Conservation (phyloP, 2,113 vertebrate species). For the Lepisosteus osseus region DNA sequence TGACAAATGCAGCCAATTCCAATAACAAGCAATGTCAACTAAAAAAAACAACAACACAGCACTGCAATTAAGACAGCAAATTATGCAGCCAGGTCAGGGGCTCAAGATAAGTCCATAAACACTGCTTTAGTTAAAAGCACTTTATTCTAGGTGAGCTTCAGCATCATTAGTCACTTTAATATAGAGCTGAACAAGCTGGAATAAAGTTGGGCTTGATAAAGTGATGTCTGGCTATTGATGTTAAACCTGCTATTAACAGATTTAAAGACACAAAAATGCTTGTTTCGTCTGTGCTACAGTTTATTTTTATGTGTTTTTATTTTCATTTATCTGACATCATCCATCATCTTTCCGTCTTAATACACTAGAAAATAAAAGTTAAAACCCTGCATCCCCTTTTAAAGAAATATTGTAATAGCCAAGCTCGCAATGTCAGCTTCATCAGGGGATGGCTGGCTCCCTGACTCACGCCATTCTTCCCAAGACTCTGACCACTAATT, state of each 20-base stretch:
- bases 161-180: conserved; percentile 3
- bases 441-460: not conserved
- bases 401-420: not conserved
- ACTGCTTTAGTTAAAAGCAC: not conserved
- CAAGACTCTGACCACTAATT: not conserved
- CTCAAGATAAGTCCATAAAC: conserved; percentile 2
- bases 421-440: not conserved
- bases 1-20: not conserved
- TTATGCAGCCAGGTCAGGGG: not conserved
- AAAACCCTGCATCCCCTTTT: not conserved
- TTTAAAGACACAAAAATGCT: no score
- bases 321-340: no score
- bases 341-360: no score
- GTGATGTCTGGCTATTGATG: not conserved
- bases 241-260: no score
- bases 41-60: not conserved
- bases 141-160: not conserved
- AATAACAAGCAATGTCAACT: conserved; percentile 1
- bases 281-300: no score
- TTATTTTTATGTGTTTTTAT: no score
- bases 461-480: not conserved
- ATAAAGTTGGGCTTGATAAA: not conserved
- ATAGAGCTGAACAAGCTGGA: not conserved
- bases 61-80: not conserved
- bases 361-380: not conserved